Base-by-base conservation (phyloP, 2,797 vertebrate genomes). In the Triplophysa bombifrons region DNA sequence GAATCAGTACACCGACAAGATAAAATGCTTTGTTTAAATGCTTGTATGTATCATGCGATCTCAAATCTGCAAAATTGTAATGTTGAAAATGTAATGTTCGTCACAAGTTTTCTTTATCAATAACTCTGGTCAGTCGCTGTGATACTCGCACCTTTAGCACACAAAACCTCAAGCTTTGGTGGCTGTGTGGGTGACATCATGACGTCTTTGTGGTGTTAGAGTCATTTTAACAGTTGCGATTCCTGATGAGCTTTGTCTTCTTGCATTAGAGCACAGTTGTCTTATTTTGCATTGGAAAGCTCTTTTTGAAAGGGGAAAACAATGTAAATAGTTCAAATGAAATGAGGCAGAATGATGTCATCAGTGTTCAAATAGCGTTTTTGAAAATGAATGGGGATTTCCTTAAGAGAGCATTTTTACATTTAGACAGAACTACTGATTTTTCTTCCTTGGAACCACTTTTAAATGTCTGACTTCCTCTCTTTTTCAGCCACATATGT, bases 401-500 rank as follows among this genome's bases (percentile, higher is more conserved):
- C 20, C 68, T 64, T 1, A 27, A 11, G 10, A 41, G 3, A 53
- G 4, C 7, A 17, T 51, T 68, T 51, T 61, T 25, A 3, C 19
- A 48, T 20, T 0, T 46, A 68, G n/a, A 50, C 44, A 58, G 3
- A 70, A 51, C 60, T n/a, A 17, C 58, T 50, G 48, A 70, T 60
- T 60, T 34, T 16, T 7, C 19, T 22, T 14, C 41, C 41, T 34
- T 2, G 0, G 11, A 20, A 41, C n/a, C 1, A 1, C 19, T 14
- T 58, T 46, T 44, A 61, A 10, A 56, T 22, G 0, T 80, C 14
- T 16, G 51, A 63, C 53, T 46, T 83, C 25, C n/a, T n/a, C 69
- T 74, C n/a, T 84, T 0, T 85, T 84, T 74, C 80, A 94, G 94
- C 92, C 86, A 89, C 88, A 91, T 63, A 75, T 93, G 84, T 93